Evolutionary conservation across 2,888 invertebrate genomes (phyloP).

Genomic region (Druceiella hillmani): DNA sequence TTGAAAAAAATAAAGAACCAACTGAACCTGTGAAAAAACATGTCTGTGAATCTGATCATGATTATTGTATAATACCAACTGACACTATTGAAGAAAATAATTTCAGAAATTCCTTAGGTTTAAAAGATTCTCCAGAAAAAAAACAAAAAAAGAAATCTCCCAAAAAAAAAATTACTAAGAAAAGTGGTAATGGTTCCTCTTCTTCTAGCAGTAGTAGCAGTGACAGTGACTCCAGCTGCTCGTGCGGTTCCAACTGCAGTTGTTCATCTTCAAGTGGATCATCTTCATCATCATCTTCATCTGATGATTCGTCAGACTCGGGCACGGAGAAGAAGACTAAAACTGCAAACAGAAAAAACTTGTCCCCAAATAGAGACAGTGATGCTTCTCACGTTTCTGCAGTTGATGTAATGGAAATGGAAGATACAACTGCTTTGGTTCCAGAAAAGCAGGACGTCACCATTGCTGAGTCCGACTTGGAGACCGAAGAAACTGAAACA

Average conservation of each 20-base stretch:
- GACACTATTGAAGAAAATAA: slow-evolving; percentile 46
- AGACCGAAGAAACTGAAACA: slow-evolving; percentile 79
- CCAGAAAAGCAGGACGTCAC: slow-evolving; percentile 53
- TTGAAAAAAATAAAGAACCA: slow-evolving; percentile 52
- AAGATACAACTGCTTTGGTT: slow-evolving; percentile 42
- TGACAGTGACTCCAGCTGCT: slow-evolving; percentile 72
- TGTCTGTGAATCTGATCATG: slow-evolving; percentile 66
- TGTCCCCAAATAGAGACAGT: slow-evolving; percentile 37
- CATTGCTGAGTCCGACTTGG: slow-evolving; percentile 76
- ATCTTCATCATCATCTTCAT: slow-evolving; percentile 56
- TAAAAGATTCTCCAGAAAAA: slow-evolving; percentile 38
- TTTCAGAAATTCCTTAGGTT: too few relatives aligned
- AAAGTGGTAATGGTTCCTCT: slow-evolving; percentile 43
- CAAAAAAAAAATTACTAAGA: slow-evolving; percentile 36
- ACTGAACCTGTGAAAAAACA: slow-evolving; percentile 49
- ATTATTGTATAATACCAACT: slow-evolving; percentile 60
- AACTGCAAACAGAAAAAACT: slow-evolving; percentile 38
- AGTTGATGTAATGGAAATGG: slow-evolving; percentile 49
- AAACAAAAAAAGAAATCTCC: slow-evolving; percentile 47
- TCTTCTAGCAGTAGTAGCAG: slow-evolving; percentile 74
- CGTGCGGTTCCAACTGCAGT: slow-evolving; percentile 79
- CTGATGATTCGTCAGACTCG: slow-evolving; percentile 44
- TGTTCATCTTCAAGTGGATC: slow-evolving; percentile 71
- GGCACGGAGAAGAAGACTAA: slow-evolving; percentile 42
- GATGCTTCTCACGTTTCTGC: slow-evolving; percentile 43